phyloP scores from a whole-genome alignment of 2,797 vertebrate genomes.

The Geotrypetes seraphini region DNA sequence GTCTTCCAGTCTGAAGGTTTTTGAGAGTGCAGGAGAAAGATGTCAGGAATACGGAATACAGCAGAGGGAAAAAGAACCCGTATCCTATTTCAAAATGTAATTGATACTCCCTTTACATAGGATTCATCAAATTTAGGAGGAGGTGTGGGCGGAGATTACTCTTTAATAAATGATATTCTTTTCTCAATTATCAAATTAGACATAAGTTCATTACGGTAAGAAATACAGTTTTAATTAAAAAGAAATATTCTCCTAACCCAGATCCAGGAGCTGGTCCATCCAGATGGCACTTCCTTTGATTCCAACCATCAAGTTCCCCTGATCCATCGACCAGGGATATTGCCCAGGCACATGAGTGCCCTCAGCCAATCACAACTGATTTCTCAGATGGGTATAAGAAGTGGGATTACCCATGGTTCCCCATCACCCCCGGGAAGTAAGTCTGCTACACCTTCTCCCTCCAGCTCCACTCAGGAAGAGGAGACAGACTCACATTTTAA shows the following conservation, averaged over 20 bases:
- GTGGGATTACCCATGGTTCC: conserved; percentile 75
- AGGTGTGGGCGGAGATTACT: background rate
- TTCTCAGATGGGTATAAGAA: conserved; percentile 81
- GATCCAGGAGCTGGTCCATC: conserved; percentile 97
- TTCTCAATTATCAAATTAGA: accelerated
- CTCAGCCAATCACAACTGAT: conserved; percentile 88
- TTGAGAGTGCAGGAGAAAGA: too few species aligned
- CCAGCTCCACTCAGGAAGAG: conserved; percentile 96
- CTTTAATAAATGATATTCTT: accelerated
- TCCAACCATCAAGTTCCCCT: conserved; percentile 75
- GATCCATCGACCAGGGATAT: conserved; percentile 80
- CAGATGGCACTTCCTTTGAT: conserved; percentile 79
- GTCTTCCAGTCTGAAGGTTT: too few species aligned
- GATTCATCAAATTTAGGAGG: background rate
- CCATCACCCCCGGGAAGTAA: conserved; percentile 95
- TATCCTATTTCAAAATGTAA: too few species aligned
- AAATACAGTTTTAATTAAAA: background rate
- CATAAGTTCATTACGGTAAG: background rate
- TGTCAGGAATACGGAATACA: too few species aligned
- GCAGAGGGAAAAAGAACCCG: too few species aligned
- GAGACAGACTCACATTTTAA: conserved; percentile 89
- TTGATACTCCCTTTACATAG: too few species aligned
- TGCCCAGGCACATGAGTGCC: conserved; percentile 82
- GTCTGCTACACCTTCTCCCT: conserved; percentile 94
- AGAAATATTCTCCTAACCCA: conserved; percentile 34